These are phyloP conservation scores for Lagocephalus sceleratus DNA, from an alignment of 2,797 vertebrate species.

Conservation along the genomic window DNA sequence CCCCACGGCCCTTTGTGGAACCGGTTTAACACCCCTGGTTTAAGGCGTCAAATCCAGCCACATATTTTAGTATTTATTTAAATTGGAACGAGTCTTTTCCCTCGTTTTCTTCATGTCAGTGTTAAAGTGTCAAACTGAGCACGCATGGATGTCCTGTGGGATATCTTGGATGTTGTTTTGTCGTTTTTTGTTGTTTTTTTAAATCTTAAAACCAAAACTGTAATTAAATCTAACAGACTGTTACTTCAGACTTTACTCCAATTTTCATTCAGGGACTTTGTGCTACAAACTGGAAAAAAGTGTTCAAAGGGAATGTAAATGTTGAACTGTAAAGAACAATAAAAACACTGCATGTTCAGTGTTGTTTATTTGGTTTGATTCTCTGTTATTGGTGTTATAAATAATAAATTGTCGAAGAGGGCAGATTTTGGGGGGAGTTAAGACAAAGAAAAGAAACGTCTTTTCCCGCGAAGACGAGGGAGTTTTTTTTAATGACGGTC, in stretches of 20 bases:
- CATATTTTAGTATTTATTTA: slow-evolving; percentile 14
- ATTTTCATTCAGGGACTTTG: slow-evolving; percentile 41
- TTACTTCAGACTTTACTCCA: slow-evolving; percentile 25
- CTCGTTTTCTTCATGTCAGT: slow-evolving; percentile 35
- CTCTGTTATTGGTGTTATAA: too few species aligned
- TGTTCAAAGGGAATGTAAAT: slow-evolving; percentile 10
- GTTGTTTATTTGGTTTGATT: slow-evolving; percentile 18
- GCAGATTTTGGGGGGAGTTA: too few species aligned
- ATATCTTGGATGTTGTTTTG: slow-evolving; percentile 5
- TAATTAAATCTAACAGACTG: slow-evolving; percentile 22
- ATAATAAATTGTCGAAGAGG: too few species aligned
- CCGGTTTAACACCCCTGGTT: slow-evolving; percentile 1
- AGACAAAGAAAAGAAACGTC: too few species aligned
- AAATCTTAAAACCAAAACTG: slow-evolving; percentile 3
- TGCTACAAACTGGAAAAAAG: slow-evolving; percentile 8
- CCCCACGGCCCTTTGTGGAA: too few species aligned
- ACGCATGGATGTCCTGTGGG: too few species aligned
- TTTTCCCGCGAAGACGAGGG: too few species aligned
- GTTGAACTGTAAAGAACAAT: not conserved
- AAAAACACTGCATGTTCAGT: slow-evolving; percentile 44
- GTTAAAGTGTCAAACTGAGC: slow-evolving; percentile 1
- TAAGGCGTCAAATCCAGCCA: slow-evolving; percentile 23
- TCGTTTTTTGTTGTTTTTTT: slow-evolving; percentile 26
- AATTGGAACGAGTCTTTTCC: slow-evolving; percentile 30
- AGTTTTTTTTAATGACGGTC: too few species aligned